Percentiles rank a stretch among this genome's conserved stretches.
phyloP scores from a whole-genome alignment of 1,140 invertebrate species.

The Periplaneta americana region DNA sequence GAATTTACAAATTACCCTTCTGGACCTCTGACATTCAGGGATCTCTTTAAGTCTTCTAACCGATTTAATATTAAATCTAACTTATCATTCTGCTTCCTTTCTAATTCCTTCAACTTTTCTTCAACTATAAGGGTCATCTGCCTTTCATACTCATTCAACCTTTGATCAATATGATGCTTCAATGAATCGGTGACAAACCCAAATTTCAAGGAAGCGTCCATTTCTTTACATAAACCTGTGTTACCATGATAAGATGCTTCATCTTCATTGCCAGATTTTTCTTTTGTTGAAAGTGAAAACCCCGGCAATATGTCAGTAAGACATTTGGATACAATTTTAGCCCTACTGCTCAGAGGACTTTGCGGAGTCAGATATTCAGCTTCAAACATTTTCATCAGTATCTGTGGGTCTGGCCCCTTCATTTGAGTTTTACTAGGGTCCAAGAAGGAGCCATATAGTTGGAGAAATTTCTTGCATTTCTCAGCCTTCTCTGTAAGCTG shows the following conservation, averaged over 20 bases:
- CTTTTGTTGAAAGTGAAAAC: neutral
- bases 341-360: neutral
- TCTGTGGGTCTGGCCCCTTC: neutral
- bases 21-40: neutral
- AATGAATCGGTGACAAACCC: constrained; percentile 21
- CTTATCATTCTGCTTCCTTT: constrained; percentile 34
- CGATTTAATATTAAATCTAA: constrained; percentile 32
- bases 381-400: constrained; percentile 13
- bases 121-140: constrained; percentile 33
- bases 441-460: constrained; percentile 4
- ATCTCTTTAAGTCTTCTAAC: constrained; percentile 16
- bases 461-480: constrained; percentile 19
- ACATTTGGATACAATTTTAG: neutral
- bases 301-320: neutral
- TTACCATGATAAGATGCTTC: neutral
- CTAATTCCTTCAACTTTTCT: constrained; percentile 34
- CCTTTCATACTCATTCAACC: neutral
- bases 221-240: constrained; percentile 13
- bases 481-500: constrained; percentile 27
- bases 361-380: neutral
- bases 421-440: neutral
- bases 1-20: neutral
- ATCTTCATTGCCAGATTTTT: neutral
- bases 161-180: constrained; percentile 19
- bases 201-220: constrained; percentile 23